phyloP scores from a whole-genome alignment of 2,113 vertebrate species.

The Stomatorhinus ivindoensis region DNA sequence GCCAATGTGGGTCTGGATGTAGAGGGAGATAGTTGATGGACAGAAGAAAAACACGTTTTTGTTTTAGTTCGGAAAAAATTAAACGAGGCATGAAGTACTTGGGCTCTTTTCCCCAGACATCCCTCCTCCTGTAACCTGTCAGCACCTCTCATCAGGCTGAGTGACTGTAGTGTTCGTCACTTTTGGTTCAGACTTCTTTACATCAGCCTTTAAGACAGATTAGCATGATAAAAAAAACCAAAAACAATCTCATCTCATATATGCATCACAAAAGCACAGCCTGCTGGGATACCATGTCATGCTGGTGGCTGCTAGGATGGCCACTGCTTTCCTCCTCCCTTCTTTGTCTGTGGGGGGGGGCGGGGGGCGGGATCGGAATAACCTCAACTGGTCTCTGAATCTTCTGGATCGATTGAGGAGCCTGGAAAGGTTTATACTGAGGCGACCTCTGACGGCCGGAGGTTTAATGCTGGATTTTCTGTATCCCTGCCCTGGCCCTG shows the following conservation, averaged over 20 bases:
- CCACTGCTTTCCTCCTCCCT: not conserved
- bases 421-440: not conserved
- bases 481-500: not conserved
- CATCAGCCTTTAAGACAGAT: not conserved
- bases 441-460: not conserved
- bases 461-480: not conserved
- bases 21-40: not conserved
- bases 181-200: not conserved
- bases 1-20: not conserved
- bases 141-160: not conserved
- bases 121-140: not conserved
- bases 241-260: too few relatives aligned
- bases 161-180: not conserved
- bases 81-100: not conserved
- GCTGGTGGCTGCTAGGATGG: not conserved
- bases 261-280: not conserved
- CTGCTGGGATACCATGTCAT: not conserved
- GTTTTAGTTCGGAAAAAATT: not conserved
- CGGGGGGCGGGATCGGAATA: not conserved
- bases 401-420: not conserved
- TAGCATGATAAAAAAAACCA: not conserved
- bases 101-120: not conserved
- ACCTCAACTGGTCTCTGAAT: not conserved
- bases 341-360: not conserved
- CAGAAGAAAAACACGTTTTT: not conserved